Evolutionary conservation across 2,888 invertebrate genomes (phyloP).

Genomic region (Eustalomyia histrio): DNA sequence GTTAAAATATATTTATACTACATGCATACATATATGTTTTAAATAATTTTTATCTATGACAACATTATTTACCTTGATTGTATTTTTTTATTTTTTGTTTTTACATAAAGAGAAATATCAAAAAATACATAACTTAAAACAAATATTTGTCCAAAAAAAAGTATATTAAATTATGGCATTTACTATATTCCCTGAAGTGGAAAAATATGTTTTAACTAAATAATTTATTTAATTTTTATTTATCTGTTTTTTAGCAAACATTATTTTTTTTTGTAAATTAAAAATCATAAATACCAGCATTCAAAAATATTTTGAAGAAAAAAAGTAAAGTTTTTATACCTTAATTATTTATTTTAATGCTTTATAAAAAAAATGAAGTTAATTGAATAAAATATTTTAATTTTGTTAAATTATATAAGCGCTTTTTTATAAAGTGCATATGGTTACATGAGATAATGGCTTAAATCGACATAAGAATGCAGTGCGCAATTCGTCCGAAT

Average conservation of each 20-base stretch:
- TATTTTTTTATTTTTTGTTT: background rate
- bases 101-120: background rate
- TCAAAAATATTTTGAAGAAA: too few species aligned
- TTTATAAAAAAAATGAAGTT: too few species aligned
- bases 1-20: background rate
- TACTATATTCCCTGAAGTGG: constrained; percentile 40
- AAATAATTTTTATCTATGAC: constrained; percentile 39
- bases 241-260: background rate
- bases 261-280: too few species aligned
- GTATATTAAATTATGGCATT: background rate
- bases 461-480: too few species aligned
- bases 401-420: too few species aligned
- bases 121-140: constrained; percentile 6
- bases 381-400: too few species aligned
- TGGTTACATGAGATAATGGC: too few species aligned
- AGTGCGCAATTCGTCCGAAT: too few species aligned
- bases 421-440: too few species aligned
- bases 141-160: constrained; percentile 1
- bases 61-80: constrained; percentile 39
- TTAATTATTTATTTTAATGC: too few species aligned
- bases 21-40: constrained; percentile 21
- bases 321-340: too few species aligned
- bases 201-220: constrained; percentile 32
- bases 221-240: background rate
- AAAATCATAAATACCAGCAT: too few species aligned